A percentile compares a stretch with the other conserved stretches of the same genome.
phyloP scores from a whole-genome alignment of 2,888 invertebrate species.

The Pseudanteris insignis region DNA sequence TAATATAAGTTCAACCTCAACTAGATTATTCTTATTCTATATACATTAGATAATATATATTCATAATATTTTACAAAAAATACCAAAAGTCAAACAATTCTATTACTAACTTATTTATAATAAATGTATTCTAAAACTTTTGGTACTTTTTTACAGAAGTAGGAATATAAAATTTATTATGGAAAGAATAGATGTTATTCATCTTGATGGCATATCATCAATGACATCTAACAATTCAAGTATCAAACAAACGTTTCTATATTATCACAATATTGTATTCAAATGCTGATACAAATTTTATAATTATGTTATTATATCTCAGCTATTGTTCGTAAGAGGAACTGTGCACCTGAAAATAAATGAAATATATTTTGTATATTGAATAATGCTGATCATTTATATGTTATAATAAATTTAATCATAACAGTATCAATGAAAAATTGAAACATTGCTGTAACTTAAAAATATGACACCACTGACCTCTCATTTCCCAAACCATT shows the following conservation, averaged over 20 bases:
- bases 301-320: conserved; percentile 2
- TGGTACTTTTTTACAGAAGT: conserved; percentile 2
- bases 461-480: no score
- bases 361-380: no score
- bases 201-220: not conserved
- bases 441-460: no score
- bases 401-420: no score
- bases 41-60: conserved; percentile 11
- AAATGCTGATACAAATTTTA: conserved; percentile 14
- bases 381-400: no score
- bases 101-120: not conserved
- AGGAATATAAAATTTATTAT: conserved; percentile 1
- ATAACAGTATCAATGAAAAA: no score
- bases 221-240: not conserved
- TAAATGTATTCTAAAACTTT: not conserved
- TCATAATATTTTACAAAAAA: not conserved
- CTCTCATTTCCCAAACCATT: no score
- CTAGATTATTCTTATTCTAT: no score
- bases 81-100: conserved; percentile 2
- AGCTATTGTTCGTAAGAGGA: conserved; percentile 23
- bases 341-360: conserved; percentile 21
- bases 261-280: conserved; percentile 22
- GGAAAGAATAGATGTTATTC: not conserved
- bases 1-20: no score
- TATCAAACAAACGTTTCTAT: conserved; percentile 5